These are phyloP conservation scores for Indicator maculatus DNA, from an alignment of 2,113 vertebrate species.

Conservation along the genomic window DNA sequence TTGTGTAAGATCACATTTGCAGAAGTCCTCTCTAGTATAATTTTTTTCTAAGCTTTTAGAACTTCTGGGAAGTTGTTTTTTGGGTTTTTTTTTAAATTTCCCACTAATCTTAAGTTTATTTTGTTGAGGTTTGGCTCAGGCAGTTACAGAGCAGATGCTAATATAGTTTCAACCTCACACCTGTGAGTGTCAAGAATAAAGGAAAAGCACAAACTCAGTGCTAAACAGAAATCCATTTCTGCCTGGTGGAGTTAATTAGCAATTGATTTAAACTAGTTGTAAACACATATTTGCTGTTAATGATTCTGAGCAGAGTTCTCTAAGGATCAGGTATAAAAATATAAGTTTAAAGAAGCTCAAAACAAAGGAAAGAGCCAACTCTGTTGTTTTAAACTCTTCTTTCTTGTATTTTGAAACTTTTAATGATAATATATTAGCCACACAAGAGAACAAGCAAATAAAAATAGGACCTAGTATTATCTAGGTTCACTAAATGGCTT, in stretches of 20 bases:
- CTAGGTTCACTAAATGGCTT: slow-evolving; percentile 59
- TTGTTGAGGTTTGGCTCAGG: neutral
- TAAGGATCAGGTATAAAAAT: slow-evolving; percentile 47
- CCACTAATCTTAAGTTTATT: neutral
- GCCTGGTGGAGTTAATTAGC: slow-evolving; percentile 76
- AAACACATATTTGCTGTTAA: slow-evolving; percentile 71
- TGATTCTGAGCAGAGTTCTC: slow-evolving; percentile 60
- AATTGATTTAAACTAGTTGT: slow-evolving; percentile 73
- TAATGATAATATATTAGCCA: slow-evolving; percentile 52
- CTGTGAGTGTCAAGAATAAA: slow-evolving; percentile 54
- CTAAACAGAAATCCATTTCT: slow-evolving; percentile 71
- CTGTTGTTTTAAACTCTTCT: slow-evolving; percentile 3
- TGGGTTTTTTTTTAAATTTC: neutral
- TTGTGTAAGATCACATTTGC: neutral
- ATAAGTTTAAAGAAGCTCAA: slow-evolving; percentile 22
- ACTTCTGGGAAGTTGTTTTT: neutral
- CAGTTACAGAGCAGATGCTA: neutral
- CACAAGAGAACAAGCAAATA: slow-evolving; percentile 29
- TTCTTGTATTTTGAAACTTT: slow-evolving; percentile 43
- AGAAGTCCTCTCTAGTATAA: neutral
- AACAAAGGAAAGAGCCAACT: slow-evolving; percentile 30
- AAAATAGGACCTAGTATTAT: slow-evolving; percentile 57
- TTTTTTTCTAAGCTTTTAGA: neutral
- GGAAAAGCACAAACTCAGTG: slow-evolving; percentile 57
- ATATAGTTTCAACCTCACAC: slow-evolving; percentile 23